Evolutionary conservation across 2,113 vertebrate species (phyloP), one percentile per base, ranked within the genome.

Genomic region (Heterocephalus glaber): DNA sequence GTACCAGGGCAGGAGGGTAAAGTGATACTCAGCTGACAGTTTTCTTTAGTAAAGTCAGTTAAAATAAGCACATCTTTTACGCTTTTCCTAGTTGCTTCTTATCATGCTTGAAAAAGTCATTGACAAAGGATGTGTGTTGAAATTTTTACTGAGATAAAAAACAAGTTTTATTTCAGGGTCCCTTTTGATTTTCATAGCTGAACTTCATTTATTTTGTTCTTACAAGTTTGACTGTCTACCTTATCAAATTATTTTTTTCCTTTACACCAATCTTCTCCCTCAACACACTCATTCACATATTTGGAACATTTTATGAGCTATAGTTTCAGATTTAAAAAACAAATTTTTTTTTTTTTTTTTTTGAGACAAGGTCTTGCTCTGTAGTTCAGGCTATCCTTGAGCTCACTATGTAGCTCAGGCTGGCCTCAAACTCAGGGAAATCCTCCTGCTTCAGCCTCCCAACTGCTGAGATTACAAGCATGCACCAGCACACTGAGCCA

Each of bases 61-160:
- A 76, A 90, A 80, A 58, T 3, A 63, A 93, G 44, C 20, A 5
- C 5, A 22, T 2, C 26, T 93, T 72, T 70, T 14, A n/a, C 38
- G 80, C 8, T 54, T 74, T 81, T 49, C 17, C 84, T 74, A 41
- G n/a, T 85, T 9, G 33, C 49, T 87, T 35, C 20, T 24, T 81
- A 86, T 13, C 33, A 0, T 85, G 35, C 24, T 63, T 92, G 49
- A n/a, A 65, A 80, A 86, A 76, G 30, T 77, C n/a, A 65, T 9
- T 44, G 44, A 61, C 54, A 47, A 72, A 72, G 60, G 28, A 61
- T 5, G 4, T 74, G 26, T 56, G 30, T 63, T 92, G 63, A 89
- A 4, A 72, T 60, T 82, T 90, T 95, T 86, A 91, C 70, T 79
- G 74, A 66, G 41, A 86, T 81, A n/a, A 79, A 89, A 92, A 70